Conservation (phyloP, 2,113 vertebrate genomes). For the Petromus typicus region DNA sequence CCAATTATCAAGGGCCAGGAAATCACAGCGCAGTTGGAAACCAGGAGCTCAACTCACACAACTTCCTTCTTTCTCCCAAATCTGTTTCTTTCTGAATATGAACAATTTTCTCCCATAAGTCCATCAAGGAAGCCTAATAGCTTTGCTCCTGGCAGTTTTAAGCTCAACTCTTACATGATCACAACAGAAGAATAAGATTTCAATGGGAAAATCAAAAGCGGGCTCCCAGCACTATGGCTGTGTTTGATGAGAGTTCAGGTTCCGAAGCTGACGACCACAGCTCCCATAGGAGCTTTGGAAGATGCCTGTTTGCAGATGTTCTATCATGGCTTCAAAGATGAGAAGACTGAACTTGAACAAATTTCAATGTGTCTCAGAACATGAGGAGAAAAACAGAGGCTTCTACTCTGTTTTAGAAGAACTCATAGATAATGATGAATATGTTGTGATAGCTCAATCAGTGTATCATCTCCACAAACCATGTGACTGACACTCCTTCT, state of each 20-base stretch:
- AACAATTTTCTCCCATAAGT: not conserved
- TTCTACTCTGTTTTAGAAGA: not conserved
- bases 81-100: not conserved
- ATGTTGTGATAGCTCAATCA: not conserved
- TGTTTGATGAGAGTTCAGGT: not conserved
- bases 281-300: not conserved
- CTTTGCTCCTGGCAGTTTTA: not conserved
- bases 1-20: not conserved
- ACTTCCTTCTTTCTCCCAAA: not conserved
- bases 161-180: not conserved
- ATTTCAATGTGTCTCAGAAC: not conserved
- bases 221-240: not conserved
- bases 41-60: not conserved
- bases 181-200: not conserved
- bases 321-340: not conserved
- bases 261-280: not conserved
- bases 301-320: not conserved
- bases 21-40: too few species aligned
- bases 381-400: not conserved
- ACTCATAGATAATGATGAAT: not conserved
- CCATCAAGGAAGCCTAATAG: not conserved
- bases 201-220: not conserved
- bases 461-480: not conserved
- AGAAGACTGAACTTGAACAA: not conserved
- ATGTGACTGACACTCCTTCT: not conserved